A percentile compares a stretch with the other conserved stretches of the same genome.
Conservation (phyloP, 2,113 vertebrate species). For the Bujurquina vittata region DNA sequence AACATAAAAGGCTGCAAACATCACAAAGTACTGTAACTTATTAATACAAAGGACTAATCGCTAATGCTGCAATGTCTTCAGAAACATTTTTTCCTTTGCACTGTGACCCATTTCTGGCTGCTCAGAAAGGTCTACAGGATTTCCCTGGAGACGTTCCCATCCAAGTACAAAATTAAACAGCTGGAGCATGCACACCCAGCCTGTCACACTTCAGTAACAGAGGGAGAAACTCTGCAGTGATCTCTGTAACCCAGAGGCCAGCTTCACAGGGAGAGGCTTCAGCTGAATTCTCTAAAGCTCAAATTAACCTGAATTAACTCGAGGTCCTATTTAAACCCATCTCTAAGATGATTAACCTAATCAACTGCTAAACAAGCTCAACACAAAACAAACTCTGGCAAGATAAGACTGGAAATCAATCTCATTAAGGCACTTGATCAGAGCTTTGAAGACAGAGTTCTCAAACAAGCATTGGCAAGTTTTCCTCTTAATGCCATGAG, state of each 20-base stretch:
- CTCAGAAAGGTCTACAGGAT: constrained; percentile 55
- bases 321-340: constrained; percentile 43
- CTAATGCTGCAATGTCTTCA: constrained; percentile 8
- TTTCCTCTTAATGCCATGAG: not conserved
- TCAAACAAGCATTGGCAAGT: not conserved
- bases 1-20: not conserved
- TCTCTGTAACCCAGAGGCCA: constrained; percentile 34
- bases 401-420: not conserved
- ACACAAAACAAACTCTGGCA: not conserved
- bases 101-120: constrained; percentile 66
- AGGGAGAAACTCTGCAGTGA: constrained; percentile 33
- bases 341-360: constrained; percentile 35
- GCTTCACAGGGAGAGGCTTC: constrained; percentile 17
- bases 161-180: constrained; percentile 62
- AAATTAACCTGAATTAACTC: constrained; percentile 29
- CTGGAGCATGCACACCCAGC: constrained; percentile 37
- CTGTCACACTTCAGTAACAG: constrained; percentile 38
- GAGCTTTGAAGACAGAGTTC: not conserved
- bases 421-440: not conserved
- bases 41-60: not conserved
- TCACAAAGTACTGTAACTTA: not conserved
- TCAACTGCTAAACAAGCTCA: constrained; percentile 27
- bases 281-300: constrained; percentile 43
- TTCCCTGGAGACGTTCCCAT: constrained; percentile 67
- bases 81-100: constrained; percentile 26